Evolutionary conservation across 2,797 vertebrate species (phyloP).

Genomic region (Setipinna tenuifilis): DNA sequence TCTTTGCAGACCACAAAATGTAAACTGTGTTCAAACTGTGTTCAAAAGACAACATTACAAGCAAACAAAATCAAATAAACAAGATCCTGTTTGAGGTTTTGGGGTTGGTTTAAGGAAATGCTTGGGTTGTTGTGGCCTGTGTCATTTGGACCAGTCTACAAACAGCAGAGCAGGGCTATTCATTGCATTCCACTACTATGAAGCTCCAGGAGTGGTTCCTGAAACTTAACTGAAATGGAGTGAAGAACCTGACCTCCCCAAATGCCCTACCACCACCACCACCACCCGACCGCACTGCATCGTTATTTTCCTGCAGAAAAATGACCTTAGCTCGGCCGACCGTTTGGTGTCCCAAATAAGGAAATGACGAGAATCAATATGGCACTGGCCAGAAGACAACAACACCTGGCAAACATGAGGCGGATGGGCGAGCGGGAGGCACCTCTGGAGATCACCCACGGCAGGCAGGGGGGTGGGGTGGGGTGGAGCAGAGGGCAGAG

Average conservation of each 20-base stretch:
- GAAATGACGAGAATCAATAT: constrained; percentile 7
- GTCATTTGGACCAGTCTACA: neutral
- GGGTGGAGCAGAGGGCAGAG: constrained; percentile 54
- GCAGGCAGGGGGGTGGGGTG: constrained; percentile 51
- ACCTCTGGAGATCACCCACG: constrained; percentile 24
- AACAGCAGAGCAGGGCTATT: neutral
- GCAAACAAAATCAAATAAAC: neutral
- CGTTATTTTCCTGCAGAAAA: neutral
- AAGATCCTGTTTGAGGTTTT: neutral
- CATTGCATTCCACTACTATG: neutral
- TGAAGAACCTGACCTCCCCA: neutral
- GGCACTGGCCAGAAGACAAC: neutral
- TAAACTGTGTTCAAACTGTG: neutral
- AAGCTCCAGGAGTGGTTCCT: neutral
- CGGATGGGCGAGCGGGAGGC: constrained; percentile 6
- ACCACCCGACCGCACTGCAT: neutral
- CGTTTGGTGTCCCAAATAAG: neutral
- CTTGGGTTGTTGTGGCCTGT: neutral
- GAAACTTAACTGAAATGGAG: neutral
- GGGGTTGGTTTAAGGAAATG: neutral
- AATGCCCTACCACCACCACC: neutral
- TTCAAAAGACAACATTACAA: neutral
- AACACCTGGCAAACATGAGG: neutral
- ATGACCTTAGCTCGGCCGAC: neutral
- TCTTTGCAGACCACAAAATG: neutral